A percentile compares a stretch with the other conserved stretches of the same genome.
Conservation (phyloP, 2,888 invertebrate species). For the Tenthredo scrophulariae region DNA sequence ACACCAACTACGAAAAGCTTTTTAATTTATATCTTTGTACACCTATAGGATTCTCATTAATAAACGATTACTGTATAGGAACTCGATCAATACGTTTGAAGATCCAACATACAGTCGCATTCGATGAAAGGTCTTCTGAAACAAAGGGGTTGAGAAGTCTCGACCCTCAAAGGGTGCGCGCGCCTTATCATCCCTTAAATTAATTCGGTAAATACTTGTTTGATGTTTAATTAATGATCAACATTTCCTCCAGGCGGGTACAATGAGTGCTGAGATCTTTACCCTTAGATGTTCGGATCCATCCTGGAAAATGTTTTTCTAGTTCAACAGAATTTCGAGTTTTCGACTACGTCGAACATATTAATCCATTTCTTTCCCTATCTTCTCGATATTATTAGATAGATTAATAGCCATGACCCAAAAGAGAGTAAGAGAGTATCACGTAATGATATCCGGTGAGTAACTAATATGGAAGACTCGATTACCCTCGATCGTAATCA, state of each 20-base stretch:
- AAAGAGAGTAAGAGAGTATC: neutral
- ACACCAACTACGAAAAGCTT: neutral
- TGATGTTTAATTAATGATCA: slow-evolving; percentile 18
- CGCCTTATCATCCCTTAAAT: neutral
- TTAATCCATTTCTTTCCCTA: neutral
- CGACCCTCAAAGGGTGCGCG: neutral
- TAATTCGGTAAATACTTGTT: slow-evolving; percentile 12
- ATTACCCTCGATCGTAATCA: slow-evolving; percentile 9
- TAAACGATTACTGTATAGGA: neutral
- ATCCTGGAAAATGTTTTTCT: neutral
- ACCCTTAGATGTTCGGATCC: neutral
- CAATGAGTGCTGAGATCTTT: neutral
- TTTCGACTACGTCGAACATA: neutral
- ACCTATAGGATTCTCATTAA: neutral
- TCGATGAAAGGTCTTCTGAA: neutral
- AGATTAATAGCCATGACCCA: neutral
- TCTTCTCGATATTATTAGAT: neutral
- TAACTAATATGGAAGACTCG: neutral
- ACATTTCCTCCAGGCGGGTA: neutral
- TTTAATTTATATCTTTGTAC: neutral
- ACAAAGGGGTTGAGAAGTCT: neutral
- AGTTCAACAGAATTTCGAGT: neutral
- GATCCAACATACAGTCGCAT: neutral
- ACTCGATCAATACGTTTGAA: neutral
- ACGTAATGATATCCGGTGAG: slow-evolving; percentile 2